These are phyloP conservation scores for Copsychus sechellarum DNA, from an alignment of 2,113 vertebrate species.

Conservation along the genomic window DNA sequence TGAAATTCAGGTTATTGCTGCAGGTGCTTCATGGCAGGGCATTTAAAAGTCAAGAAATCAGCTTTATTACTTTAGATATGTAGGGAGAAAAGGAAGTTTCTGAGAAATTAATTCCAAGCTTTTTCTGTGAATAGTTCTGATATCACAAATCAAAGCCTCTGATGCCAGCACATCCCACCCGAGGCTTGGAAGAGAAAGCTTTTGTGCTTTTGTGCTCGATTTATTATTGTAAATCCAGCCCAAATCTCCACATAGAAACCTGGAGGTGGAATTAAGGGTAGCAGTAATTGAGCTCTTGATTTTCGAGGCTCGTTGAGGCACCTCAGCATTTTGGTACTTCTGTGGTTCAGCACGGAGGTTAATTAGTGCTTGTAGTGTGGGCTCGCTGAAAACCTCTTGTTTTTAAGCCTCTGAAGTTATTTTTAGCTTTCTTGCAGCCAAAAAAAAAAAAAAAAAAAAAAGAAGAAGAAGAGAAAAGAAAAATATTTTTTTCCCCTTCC, in stretches of 20 bases:
- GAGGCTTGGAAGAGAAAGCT: neutral
- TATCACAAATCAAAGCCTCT: neutral
- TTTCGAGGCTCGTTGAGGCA: neutral
- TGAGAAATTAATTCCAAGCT: neutral
- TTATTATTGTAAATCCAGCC: neutral
- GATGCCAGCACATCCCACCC: fast-evolving
- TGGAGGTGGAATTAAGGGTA: neutral
- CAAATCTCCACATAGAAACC: neutral
- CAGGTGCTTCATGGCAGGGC: neutral
- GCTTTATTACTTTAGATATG: neutral
- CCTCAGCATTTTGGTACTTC: neutral
- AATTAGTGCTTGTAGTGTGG: neutral
- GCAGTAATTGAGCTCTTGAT: neutral
- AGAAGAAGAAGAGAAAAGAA: neutral
- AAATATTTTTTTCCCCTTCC: neutral
- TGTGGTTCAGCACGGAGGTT: neutral
- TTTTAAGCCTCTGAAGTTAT: neutral
- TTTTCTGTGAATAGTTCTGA: neutral
- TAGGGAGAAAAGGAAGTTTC: neutral
- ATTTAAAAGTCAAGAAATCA: neutral
- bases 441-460: neutral
- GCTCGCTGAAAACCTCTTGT: neutral
- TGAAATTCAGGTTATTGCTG: neutral
- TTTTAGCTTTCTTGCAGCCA: neutral
- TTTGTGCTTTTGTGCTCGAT: neutral